These are phyloP conservation scores for Trichosurus vulpecula DNA, from an alignment of 2,797 vertebrate species.

Conservation along the genomic window DNA sequence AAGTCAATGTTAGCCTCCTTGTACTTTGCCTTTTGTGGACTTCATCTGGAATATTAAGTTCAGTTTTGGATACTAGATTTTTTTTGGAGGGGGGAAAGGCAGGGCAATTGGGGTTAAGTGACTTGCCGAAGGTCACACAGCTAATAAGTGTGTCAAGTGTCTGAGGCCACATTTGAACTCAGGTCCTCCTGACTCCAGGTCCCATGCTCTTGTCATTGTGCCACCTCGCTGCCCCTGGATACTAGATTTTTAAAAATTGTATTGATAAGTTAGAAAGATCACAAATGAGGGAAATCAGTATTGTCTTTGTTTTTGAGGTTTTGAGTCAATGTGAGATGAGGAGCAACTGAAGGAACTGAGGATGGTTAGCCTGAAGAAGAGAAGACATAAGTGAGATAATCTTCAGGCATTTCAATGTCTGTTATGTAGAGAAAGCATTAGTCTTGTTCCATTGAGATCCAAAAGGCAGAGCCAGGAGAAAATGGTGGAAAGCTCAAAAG, in stretches of 20 bases:
- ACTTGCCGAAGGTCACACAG: too few species aligned
- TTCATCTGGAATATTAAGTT: background rate
- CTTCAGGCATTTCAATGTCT: background rate
- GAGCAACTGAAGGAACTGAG: background rate
- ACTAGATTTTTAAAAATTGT: background rate
- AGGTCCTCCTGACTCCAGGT: too few species aligned
- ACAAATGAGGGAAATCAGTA: background rate
- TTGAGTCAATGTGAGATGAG: background rate
- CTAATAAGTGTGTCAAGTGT: too few species aligned
- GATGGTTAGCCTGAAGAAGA: background rate
- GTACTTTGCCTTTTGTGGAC: background rate
- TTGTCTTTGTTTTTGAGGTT: too few species aligned
- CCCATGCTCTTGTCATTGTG: too few species aligned
- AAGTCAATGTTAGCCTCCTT: background rate
- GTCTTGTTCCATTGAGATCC: background rate
- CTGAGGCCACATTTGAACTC: too few species aligned
- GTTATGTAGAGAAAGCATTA: background rate
- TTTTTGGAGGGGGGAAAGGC: too few species aligned
- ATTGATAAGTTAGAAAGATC: background rate
- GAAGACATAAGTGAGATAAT: background rate
- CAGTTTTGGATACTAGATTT: too few species aligned
- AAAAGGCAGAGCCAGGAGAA: background rate
- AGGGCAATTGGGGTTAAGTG: too few species aligned
- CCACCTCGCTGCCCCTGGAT: too few species aligned
- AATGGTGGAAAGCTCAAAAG: background rate